Evolutionary conservation across 2,888 invertebrate genomes (phyloP).

Genomic region (Ectemnius lituratus): DNA sequence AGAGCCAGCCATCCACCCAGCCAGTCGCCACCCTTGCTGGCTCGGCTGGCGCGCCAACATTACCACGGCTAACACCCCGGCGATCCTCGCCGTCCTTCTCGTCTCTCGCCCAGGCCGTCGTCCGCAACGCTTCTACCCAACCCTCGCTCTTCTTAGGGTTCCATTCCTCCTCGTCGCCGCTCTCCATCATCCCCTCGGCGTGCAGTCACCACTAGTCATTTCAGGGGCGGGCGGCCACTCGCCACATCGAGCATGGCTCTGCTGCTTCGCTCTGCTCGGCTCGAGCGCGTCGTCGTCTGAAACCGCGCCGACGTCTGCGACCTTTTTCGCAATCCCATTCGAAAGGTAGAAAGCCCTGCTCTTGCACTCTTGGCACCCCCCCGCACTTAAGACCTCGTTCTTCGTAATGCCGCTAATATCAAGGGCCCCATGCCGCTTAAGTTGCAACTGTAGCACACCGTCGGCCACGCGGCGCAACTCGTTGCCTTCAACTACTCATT

Average conservation of each 20-base stretch:
- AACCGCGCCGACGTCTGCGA: conserved; percentile 47
- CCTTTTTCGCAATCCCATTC: conserved; percentile 43
- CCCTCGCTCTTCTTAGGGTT: conserved; percentile 51
- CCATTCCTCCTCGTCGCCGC: conserved; percentile 12
- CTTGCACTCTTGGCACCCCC: conserved; percentile 19
- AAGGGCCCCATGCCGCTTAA: conserved; percentile 16
- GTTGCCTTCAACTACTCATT: too few species aligned
- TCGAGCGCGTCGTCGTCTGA: conserved; percentile 44
- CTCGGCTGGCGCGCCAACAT: conserved; percentile 20
- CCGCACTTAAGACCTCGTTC: conserved; percentile 1
- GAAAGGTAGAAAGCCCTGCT: conserved; percentile 26
- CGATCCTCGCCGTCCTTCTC: conserved; percentile 1
- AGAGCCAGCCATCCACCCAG: conserved; percentile 20
- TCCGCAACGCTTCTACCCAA: conserved; percentile 10
- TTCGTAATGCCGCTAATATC: conserved; percentile 1
- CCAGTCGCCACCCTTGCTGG: conserved; percentile 13
- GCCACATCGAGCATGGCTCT: conserved; percentile 41
- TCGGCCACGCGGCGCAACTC: too few species aligned
- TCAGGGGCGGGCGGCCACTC: conserved; percentile 61
- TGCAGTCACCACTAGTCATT: conserved; percentile 67
- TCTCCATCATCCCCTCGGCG: not conserved
- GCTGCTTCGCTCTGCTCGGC: conserved; percentile 34
- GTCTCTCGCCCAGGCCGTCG: not conserved
- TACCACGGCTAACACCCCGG: conserved; percentile 34
- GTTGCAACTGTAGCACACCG: not conserved